Conservation (phyloP, 2,113 vertebrate genomes). For the Etheostoma cragini region DNA sequence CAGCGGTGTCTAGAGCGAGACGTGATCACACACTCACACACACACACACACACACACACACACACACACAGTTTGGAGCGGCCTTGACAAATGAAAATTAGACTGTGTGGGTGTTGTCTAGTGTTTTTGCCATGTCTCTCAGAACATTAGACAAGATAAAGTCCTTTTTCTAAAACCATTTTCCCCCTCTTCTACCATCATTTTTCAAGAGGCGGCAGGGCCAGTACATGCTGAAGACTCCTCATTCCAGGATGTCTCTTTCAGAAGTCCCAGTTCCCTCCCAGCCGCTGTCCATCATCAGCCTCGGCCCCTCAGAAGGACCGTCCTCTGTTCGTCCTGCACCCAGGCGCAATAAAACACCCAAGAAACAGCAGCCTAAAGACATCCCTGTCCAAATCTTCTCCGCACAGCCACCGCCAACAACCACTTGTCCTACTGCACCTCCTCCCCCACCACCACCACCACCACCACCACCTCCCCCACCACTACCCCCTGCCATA, state of each 20-base stretch:
- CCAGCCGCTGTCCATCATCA: constrained; percentile 67
- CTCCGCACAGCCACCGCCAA: constrained; percentile 59
- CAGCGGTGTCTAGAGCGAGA: too few species aligned
- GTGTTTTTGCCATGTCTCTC: not conserved
- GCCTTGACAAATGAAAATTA: not conserved
- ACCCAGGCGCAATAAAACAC: constrained; percentile 58
- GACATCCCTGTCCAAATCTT: constrained; percentile 82
- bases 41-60: too few species aligned
- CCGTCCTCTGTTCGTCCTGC: constrained; percentile 26
- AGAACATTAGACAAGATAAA: constrained; percentile 1
- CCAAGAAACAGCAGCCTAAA: constrained; percentile 51
- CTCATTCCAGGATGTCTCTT: constrained; percentile 62
- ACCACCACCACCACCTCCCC: constrained; percentile 25
- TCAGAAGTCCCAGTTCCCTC: constrained; percentile 42
- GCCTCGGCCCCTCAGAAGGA: constrained; percentile 41
- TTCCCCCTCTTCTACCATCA: not conserved
- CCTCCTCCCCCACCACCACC: not conserved
- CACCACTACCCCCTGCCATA: constrained; percentile 19
- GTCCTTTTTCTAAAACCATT: not conserved
- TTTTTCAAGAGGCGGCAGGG: constrained; percentile 86
- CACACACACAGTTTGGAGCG: too few species aligned
- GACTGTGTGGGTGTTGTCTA: not conserved
- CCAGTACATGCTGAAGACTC: constrained; percentile 83
- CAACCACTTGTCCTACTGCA: not conserved
- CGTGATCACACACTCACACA: too few species aligned